Base-by-base conservation (phyloP, 2,113 vertebrate genomes). In the Ctenodactylus gundi region DNA sequence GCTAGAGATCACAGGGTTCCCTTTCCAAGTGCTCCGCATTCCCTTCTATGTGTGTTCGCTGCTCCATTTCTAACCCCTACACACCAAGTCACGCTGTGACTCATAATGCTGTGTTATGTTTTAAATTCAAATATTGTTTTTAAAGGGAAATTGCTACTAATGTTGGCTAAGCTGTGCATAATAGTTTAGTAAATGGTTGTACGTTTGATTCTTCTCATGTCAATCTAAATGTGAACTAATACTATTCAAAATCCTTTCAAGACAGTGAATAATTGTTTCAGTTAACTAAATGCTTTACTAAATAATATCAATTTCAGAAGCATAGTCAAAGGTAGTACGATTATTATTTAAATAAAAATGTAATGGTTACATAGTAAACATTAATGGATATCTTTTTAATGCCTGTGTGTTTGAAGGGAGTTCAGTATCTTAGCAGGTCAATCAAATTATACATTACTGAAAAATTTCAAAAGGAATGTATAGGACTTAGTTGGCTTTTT, bases 101-200 rank as follows among this genome's bases (percentile, higher is more conserved):
- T 97, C 83, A 88, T 96, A 96, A 96, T 96, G 85, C 77, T 94
- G 80, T 95, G 36, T 95, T 97, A 87, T 88, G 46, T 97, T 97
- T 97, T 97, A 95, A 95, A 97, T 96, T 96, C 80, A 88, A 90
- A 95, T 95, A 88, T 95, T 97, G 51, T 97, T 77, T 97, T 98
- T 97, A 93, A 87, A 92, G 95, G 80, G 93, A 96, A 93, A 65
- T 97, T 93, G 80, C 78, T 92, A 75, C 93, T 96, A 92, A 57
- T 92, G 53, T 85, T 95, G 77, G 90, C 91, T 92, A 94, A 96
- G 97, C 96, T 91, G 49, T 64, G 86, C 90, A 51, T 62, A 97
- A 83, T 94, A 95, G 93, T 85, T 90, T 36, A 97, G 92, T 92
- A 78, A 95, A 95, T 97, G 93, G 93, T 95, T 93, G 64, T 88